A percentile compares a stretch with the other conserved stretches of the same genome.
Evolutionary conservation across 2,888 invertebrate genomes (phyloP).

Genomic region (Amphipoea oculea): DNA sequence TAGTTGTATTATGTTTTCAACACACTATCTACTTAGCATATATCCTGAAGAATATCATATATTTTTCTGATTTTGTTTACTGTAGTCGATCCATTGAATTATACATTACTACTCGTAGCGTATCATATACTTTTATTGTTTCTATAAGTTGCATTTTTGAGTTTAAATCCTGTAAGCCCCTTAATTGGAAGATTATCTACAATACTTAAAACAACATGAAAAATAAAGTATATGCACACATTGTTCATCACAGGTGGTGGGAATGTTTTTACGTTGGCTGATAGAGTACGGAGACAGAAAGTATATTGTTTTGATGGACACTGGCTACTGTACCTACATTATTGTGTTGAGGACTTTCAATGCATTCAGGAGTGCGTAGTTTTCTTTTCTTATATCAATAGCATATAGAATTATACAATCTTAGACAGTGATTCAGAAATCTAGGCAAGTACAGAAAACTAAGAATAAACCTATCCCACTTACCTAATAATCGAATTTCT

Average conservation of each 20-base stretch:
- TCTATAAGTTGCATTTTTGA: no score
- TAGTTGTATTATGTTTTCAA: no score
- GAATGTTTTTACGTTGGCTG: slow-evolving; percentile 38
- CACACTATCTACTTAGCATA: no score
- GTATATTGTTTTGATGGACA: slow-evolving; percentile 33
- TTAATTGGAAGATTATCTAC: not conserved
- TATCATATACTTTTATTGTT: no score
- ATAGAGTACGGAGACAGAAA: not conserved
- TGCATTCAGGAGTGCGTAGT: not conserved
- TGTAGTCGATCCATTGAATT: no score
- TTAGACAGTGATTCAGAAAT: slow-evolving; percentile 12
- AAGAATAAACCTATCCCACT: slow-evolving; percentile 4
- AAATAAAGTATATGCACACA: not conserved
- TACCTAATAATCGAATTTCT: slow-evolving; percentile 16
- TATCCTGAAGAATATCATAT: no score
- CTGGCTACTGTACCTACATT: not conserved
- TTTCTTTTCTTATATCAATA: slow-evolving; percentile 21
- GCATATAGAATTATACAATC: slow-evolving; percentile 7
- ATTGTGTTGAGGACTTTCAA: not conserved
- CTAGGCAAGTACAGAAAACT: slow-evolving; percentile 10
- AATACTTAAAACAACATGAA: not conserved
- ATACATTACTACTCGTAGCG: no score
- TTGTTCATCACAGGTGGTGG: slow-evolving; percentile 1
- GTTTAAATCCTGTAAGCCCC: no score
- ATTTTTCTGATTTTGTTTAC: no score